A percentile compares a stretch with the other conserved stretches of the same genome.
These are phyloP conservation scores for Odocoileus virginianus DNA, from an alignment of 2,113 vertebrate genomes.

Conservation along the genomic window DNA sequence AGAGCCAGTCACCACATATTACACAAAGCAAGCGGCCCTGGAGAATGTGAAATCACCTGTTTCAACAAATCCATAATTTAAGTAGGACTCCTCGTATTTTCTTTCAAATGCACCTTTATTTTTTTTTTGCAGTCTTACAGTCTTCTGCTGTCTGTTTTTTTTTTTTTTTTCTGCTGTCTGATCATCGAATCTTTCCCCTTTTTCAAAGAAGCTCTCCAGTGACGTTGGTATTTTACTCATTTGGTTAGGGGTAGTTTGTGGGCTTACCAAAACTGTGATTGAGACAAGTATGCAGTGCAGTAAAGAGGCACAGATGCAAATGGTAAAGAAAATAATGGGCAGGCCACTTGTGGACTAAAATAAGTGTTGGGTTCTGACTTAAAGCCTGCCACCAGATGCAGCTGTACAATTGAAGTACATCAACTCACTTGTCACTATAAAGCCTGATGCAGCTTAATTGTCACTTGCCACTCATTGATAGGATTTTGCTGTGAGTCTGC, in stretches of 20 bases:
- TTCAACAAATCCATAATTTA: neutral
- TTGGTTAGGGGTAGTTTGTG: neutral
- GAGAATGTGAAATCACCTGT: neutral
- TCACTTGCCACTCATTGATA: neutral
- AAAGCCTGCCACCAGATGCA: neutral
- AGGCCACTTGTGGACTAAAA: neutral
- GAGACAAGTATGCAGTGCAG: neutral
- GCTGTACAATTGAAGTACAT: neutral
- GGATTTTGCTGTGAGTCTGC: neutral
- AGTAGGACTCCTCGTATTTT: neutral
- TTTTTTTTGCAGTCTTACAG: neutral
- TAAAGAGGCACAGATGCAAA: neutral
- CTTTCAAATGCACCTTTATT: neutral
- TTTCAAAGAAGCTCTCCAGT: neutral
- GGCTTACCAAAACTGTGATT: neutral
- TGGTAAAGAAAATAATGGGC: neutral
- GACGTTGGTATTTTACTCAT: neutral
- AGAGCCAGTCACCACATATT: neutral
- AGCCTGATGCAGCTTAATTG: neutral
- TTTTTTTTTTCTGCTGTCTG: neutral
- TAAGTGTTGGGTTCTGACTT: neutral
- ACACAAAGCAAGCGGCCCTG: neutral
- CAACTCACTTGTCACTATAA: neutral
- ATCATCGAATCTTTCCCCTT: neutral
- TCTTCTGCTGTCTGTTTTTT: neutral